phyloP scores from a whole-genome alignment of 2,888 invertebrate genomes.

The Anthrax anthrax region DNA sequence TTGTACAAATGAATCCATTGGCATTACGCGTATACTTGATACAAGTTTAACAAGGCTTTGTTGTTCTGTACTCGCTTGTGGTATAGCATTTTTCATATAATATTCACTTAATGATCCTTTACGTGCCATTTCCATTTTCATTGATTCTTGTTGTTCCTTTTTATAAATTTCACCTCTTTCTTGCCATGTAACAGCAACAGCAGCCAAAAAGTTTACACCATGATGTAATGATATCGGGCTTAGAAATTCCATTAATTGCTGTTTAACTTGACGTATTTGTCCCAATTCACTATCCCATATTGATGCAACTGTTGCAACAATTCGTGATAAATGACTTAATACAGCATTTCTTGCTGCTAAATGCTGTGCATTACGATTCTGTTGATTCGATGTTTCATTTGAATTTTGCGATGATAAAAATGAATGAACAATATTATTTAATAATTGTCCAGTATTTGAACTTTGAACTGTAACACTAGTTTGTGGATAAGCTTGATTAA shows the following conservation, averaged over 20 bases:
- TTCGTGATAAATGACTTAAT: constrained; percentile 63
- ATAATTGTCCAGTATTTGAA: constrained; percentile 53
- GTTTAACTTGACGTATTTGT: constrained; percentile 42
- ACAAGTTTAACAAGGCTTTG: constrained; percentile 63
- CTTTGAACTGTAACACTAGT: constrained; percentile 39
- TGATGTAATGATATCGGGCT: constrained; percentile 75
- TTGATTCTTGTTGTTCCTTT: constrained; percentile 34
- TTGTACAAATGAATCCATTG: constrained; percentile 68
- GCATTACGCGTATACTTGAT: constrained; percentile 67
- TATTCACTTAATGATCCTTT: constrained; percentile 22
- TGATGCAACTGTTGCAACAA: constrained; percentile 62
- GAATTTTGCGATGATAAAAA: constrained; percentile 50
- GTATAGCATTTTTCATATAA: constrained; percentile 27
- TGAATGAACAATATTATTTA: constrained; percentile 67
- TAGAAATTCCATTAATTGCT: constrained; percentile 65
- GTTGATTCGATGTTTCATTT: constrained; percentile 21
- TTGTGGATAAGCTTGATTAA: constrained; percentile 40
- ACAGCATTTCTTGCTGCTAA: constrained; percentile 54
- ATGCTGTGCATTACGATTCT: constrained; percentile 27
- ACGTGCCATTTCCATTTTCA: constrained; percentile 9
- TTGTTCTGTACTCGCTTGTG: constrained; percentile 52
- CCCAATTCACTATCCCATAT: constrained; percentile 64
- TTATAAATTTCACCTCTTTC: constrained; percentile 42
- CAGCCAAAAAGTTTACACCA: constrained; percentile 63
- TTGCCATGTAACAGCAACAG: constrained; percentile 76